A percentile compares a stretch with the other conserved stretches of the same genome.
phyloP scores from a whole-genome alignment of 2,888 invertebrate species.

The Pinctada fucata region DNA sequence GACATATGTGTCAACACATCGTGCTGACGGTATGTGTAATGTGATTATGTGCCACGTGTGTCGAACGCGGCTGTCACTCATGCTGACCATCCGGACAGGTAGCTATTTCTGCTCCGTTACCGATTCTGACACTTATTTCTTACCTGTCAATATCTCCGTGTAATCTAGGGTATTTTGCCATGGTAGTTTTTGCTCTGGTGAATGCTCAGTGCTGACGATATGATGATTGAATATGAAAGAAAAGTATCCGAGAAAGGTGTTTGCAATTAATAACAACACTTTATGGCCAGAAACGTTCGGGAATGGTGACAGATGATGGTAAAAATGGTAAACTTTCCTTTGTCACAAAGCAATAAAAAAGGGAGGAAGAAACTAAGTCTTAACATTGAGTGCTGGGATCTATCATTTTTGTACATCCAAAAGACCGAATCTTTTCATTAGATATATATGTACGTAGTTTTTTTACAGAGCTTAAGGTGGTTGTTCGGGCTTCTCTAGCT shows the following conservation, averaged over 20 bases:
- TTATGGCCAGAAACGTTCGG: neutral
- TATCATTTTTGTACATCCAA: no score
- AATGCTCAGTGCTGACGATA: neutral
- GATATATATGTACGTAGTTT: no score
- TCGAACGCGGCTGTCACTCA: neutral
- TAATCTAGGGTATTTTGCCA: neutral
- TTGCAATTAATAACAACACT: neutral
- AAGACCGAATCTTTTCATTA: no score
- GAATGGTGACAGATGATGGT: no score
- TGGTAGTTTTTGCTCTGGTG: neutral
- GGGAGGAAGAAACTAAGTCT: no score
- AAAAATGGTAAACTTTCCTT: no score
- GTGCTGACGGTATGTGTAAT: neutral
- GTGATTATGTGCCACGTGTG: neutral
- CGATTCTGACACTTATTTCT: neutral
- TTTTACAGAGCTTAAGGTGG: no score
- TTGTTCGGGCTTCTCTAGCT: no score
- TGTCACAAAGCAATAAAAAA: no score
- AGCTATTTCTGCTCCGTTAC: neutral
- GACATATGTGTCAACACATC: no score
- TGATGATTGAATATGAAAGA: neutral
- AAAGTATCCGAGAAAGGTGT: neutral
- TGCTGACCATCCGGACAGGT: neutral
- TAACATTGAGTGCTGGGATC: no score
- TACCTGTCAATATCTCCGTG: neutral